Percentiles rank a stretch among this genome's conserved stretches.
Evolutionary conservation across 2,113 vertebrate species (phyloP).

Genomic region (Macroglossus sobrinus): DNA sequence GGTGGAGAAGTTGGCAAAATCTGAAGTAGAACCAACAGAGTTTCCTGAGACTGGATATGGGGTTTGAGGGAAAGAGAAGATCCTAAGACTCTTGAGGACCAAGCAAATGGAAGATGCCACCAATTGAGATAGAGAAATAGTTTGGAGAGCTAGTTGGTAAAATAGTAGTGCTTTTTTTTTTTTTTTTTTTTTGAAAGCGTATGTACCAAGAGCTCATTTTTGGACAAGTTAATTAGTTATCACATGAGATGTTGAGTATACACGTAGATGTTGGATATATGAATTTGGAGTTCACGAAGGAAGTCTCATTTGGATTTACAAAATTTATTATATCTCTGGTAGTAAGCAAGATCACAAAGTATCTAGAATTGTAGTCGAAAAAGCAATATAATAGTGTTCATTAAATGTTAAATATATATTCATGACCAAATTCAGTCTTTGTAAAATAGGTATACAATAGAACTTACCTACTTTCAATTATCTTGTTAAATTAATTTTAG

Average conservation of each 20-base stretch:
- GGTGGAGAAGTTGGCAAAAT: not conserved
- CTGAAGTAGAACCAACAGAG: not conserved
- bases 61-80: not conserved
- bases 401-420: not conserved
- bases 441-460: not conserved
- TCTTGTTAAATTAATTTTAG: not conserved
- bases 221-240: not conserved
- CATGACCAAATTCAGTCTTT: not conserved
- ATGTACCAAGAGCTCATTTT: not conserved
- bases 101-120: not conserved
- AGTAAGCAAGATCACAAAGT: not conserved
- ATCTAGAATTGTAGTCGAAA: not conserved
- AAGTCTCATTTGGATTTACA: not conserved
- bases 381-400: not conserved
- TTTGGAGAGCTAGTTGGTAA: not conserved
- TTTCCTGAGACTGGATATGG: not conserved
- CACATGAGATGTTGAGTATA: not conserved
- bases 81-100: not conserved
- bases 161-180: not conserved
- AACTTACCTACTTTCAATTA: not conserved
- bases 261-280: not conserved
- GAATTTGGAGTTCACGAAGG: conserved; percentile 7
- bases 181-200: not conserved
- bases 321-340: not conserved
- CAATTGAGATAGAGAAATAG: not conserved